Evolutionary conservation across 2,888 invertebrate genomes (phyloP).

Genomic region (Acronicta leporina): DNA sequence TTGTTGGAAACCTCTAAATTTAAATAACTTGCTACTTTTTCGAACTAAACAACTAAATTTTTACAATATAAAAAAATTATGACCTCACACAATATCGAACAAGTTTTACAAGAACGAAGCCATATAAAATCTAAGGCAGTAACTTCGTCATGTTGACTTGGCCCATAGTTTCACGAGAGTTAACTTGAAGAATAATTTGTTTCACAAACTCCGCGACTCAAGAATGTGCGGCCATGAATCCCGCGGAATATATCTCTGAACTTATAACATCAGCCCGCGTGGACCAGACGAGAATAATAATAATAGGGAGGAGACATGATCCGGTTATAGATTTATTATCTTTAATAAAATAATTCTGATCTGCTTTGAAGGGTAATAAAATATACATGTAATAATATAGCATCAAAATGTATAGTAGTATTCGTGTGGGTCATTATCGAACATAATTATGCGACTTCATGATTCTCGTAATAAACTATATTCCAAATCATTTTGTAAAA

Average conservation of each 20-base stretch:
- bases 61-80: not conserved
- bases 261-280: constrained; percentile 62
- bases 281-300: constrained; percentile 62
- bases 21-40: not conserved
- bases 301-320: constrained; percentile 33
- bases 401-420: too few species aligned
- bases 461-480: too few species aligned
- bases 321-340: not conserved
- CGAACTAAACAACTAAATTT: too few species aligned
- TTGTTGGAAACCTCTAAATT: too few species aligned
- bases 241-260: constrained; percentile 63
- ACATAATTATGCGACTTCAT: too few species aligned
- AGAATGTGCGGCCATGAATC: constrained; percentile 59
- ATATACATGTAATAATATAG: too few species aligned
- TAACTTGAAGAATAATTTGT: constrained; percentile 61
- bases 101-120: constrained; percentile 19
- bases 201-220: constrained; percentile 53
- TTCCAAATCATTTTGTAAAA: too few species aligned
- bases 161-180: constrained; percentile 38
- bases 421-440: too few species aligned
- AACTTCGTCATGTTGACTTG: constrained; percentile 39
- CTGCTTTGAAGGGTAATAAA: too few species aligned
- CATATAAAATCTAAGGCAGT: constrained; percentile 34
- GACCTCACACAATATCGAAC: not conserved
- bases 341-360: too few species aligned